Evolutionary conservation across 2,113 vertebrate genomes (phyloP).

Genomic region (Perccottus glenii): DNA sequence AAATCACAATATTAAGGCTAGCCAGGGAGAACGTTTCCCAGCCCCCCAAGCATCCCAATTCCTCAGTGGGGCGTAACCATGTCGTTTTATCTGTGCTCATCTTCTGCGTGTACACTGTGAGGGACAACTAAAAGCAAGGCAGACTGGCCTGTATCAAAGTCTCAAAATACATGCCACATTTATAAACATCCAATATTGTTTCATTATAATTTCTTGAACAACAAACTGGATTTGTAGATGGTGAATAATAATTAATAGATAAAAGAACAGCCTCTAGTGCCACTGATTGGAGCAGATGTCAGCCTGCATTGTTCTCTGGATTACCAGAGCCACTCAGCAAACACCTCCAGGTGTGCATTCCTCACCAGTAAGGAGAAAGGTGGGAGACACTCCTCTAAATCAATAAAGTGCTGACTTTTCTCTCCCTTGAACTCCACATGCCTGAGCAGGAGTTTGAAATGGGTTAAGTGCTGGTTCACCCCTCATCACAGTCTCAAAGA

Average conservation of each 20-base stretch:
- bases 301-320: conserved; percentile 69
- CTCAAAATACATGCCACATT: conserved; percentile 13
- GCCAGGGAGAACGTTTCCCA: conserved; percentile 57
- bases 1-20: conserved; percentile 66
- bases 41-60: conserved; percentile 73
- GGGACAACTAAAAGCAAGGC: conserved; percentile 21
- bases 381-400: conserved; percentile 60
- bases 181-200: too few species aligned
- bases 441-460: conserved; percentile 20
- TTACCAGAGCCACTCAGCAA: conserved; percentile 71
- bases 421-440: conserved; percentile 26
- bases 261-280: conserved; percentile 44
- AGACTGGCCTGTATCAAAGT: conserved; percentile 44
- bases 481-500: background rate
- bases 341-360: conserved; percentile 82
- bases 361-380: conserved; percentile 55
- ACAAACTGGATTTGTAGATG: too few species aligned
- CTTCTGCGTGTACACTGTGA: conserved; percentile 65
- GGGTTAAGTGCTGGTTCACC: conserved; percentile 15
- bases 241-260: conserved; percentile 19
- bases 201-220: too few species aligned
- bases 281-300: conserved; percentile 70
- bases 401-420: conserved; percentile 52
- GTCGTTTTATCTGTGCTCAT: conserved; percentile 71
- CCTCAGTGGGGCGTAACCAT: conserved; percentile 67